A percentile compares a stretch with the other conserved stretches of the same genome.
These are phyloP conservation scores for Gambusia affinis DNA, from an alignment of 2,113 vertebrate species.

Conservation along the genomic window DNA sequence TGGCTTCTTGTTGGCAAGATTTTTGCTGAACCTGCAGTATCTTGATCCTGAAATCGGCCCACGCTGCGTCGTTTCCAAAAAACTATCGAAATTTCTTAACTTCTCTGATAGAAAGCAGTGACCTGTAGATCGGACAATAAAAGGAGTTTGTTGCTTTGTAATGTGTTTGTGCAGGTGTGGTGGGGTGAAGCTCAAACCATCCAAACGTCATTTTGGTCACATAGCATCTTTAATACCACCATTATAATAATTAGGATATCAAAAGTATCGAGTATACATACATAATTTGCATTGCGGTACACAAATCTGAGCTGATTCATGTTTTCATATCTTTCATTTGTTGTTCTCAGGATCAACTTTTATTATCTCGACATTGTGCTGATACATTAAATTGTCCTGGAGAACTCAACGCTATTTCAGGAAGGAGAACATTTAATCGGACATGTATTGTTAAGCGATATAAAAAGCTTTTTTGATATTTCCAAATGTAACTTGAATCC, in stretches of 20 bases:
- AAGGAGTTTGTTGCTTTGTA: not conserved
- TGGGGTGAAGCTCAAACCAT: constrained; percentile 41
- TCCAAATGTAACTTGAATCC: constrained; percentile 81
- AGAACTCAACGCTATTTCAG: constrained; percentile 75
- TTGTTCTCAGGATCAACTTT: constrained; percentile 74
- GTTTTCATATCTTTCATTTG: constrained; percentile 73
- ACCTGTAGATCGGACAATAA: not conserved
- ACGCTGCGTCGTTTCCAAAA: not conserved
- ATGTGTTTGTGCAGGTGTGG: constrained; percentile 2
- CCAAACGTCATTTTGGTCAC: constrained; percentile 72
- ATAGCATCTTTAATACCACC: constrained; percentile 83
- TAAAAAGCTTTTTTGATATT: constrained; percentile 77
- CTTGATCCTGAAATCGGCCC: not conserved
- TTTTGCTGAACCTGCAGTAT: not conserved
- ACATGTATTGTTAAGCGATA: constrained; percentile 79
- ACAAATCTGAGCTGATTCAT: constrained; percentile 77
- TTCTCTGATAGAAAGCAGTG: not conserved
- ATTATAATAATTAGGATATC: constrained; percentile 82
- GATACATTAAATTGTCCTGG: constrained; percentile 77
- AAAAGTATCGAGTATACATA: constrained; percentile 83
- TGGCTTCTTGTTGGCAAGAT: not conserved
- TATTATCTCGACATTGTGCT: constrained; percentile 78
- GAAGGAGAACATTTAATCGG: constrained; percentile 80
- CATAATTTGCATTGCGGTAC: constrained; percentile 80
- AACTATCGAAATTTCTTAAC: not conserved